phyloP scores from a whole-genome alignment of 2,113 vertebrate species.

The Callorhinus ursinus region DNA sequence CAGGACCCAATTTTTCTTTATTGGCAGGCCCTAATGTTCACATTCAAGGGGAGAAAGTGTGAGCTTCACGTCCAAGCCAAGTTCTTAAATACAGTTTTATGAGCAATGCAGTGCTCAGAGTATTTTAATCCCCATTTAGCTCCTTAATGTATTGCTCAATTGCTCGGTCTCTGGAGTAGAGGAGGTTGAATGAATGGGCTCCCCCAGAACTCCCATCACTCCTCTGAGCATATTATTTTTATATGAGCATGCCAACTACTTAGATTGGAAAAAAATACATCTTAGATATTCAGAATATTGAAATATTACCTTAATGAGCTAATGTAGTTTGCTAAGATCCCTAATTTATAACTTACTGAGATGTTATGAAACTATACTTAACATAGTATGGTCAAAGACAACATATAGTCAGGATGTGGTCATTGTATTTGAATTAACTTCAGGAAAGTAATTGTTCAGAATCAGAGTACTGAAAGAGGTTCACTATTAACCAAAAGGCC shows the following conservation, averaged over 20 bases:
- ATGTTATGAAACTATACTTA: background rate
- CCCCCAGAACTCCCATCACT: background rate
- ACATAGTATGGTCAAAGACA: background rate
- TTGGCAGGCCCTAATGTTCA: background rate
- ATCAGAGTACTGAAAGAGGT: background rate
- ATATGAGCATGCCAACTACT: background rate
- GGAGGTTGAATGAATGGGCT: background rate
- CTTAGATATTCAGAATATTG: background rate
- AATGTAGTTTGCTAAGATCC: background rate
- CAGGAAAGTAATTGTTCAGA: background rate
- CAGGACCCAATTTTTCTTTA: background rate
- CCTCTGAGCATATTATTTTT: background rate
- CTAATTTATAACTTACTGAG: background rate
- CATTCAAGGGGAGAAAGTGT: background rate
- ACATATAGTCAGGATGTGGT: background rate
- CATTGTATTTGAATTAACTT: conserved; percentile 32
- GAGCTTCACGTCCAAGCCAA: background rate
- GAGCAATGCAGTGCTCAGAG: background rate
- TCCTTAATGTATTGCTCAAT: background rate
- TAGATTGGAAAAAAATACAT: background rate
- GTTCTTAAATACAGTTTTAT: background rate
- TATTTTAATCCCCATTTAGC: background rate
- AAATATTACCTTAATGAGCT: conserved; percentile 23
- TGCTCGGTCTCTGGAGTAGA: background rate
- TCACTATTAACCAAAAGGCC: background rate